Percentiles rank a stretch among this genome's conserved stretches.
These are phyloP conservation scores for Macroteleia sp. DNA, from an alignment of 2,888 invertebrate species.

Conservation along the genomic window DNA sequence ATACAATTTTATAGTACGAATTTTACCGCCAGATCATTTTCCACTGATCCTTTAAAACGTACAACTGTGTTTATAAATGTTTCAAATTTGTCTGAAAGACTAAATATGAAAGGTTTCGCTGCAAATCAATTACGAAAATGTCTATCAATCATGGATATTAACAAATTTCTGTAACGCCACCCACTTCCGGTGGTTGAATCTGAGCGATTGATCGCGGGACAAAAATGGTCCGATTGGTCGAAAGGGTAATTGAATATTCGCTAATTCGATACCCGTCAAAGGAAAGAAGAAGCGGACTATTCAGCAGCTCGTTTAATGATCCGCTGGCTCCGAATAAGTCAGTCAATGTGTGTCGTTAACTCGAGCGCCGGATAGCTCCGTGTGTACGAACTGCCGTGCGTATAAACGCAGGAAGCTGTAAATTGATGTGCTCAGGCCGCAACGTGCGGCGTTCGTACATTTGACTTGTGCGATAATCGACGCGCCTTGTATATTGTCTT, in stretches of 20 bases:
- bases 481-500: conserved; percentile 54
- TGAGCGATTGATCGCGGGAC: too few relatives aligned
- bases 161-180: too few relatives aligned
- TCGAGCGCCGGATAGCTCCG: conserved; percentile 35
- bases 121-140: too few relatives aligned
- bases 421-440: conserved; percentile 71
- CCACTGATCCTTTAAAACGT: too few relatives aligned
- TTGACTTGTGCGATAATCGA: conserved; percentile 53
- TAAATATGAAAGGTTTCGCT: too few relatives aligned
- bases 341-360: conserved; percentile 37
- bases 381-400: conserved; percentile 54
- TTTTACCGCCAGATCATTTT: too few relatives aligned
- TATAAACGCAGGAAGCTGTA: conserved; percentile 76
- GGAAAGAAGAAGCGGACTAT: conserved; percentile 34
- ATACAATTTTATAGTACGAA: too few relatives aligned
- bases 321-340: conserved; percentile 36
- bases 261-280: conserved; percentile 17
- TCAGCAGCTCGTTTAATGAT: conserved; percentile 47
- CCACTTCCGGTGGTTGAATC: too few relatives aligned
- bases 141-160: too few relatives aligned
- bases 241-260: conserved; percentile 18
- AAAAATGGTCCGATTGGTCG: conserved; percentile 23
- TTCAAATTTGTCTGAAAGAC: too few relatives aligned
- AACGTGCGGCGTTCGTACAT: conserved; percentile 39
- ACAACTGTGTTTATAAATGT: too few relatives aligned